Base-by-base conservation (phyloP, 2,888 invertebrate species). In the Diabrotica balteata region DNA sequence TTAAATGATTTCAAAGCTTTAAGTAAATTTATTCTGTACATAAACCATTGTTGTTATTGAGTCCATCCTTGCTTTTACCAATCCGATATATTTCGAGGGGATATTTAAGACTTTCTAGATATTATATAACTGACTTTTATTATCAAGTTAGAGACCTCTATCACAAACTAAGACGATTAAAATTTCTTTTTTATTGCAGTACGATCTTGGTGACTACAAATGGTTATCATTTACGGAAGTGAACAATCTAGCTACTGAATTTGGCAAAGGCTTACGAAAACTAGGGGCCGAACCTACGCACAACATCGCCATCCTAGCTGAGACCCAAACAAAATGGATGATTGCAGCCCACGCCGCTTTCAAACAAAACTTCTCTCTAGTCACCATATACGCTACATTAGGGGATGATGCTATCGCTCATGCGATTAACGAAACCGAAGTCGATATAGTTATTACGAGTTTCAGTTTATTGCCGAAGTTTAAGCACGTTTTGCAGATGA, bases 271-370 rank as follows among this genome's bases (percentile, higher is more conserved):
- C 0, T 86, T 98, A 73, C 87, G 91, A 54, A 90, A 90, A 78
- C 84, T 94, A 49, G 95, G 95, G 46, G 88, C 92, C 76, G 83
- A 85, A 75, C 90, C 92, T 10, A 87, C 87, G 7, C 85, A 88
- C 70, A 93, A 93, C 82, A 88, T 98, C 75, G 95, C 93, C 67
- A 91, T 98, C 80, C 97, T 97, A 86, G 96, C 97, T 0, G 98
- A 98, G 86, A 98, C 98, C 0, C 88, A 97, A 75, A 94, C 94
- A 57, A 98, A 98, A 85, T 98, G 98, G 98, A 92, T 97, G 90
- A 86, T 97, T 59, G 93, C 95, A 0, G 96, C 96, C 6, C 94
- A 97, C 80, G 96, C 95, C 60, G 94, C 96, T 84, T 96, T 98
- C 86, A 95, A 94, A 82, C 94, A 93, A 85, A 95, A 93, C 81